Conservation (phyloP, 2,113 vertebrate genomes). For the Gulo gulo region DNA sequence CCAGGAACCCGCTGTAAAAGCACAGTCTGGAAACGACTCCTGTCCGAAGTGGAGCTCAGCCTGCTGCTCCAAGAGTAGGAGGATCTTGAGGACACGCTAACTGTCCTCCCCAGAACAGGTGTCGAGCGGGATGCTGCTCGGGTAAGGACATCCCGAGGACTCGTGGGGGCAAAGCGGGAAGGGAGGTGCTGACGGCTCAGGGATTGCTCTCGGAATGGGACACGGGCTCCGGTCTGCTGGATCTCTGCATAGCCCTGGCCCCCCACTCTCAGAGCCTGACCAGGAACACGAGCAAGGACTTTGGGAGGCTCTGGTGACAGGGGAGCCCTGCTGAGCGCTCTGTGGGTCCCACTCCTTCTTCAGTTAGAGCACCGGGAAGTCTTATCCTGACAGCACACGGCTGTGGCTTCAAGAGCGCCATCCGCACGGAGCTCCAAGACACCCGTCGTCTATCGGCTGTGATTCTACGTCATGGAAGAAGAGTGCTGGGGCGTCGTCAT, state of each 20-base stretch:
- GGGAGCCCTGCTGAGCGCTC: not conserved
- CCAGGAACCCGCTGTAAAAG: not conserved
- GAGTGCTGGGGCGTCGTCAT: fast-evolving
- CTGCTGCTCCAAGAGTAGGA: not conserved
- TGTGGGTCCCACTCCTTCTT: not conserved
- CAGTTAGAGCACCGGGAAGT: not conserved
- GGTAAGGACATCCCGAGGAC: not conserved
- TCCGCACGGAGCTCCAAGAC: not conserved
- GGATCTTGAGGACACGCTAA: not conserved
- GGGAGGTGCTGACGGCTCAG: fast-evolving
- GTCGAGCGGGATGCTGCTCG: not conserved
- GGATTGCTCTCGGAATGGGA: not conserved
- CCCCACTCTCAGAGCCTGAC: not conserved
- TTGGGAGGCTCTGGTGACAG: not conserved
- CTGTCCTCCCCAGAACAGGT: not conserved
- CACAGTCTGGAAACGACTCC: not conserved
- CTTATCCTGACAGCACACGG: not conserved
- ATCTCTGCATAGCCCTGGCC: not conserved
- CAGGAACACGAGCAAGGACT: fast-evolving
- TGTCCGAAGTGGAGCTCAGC: not conserved
- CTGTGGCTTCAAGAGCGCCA: not conserved
- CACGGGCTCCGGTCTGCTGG: not conserved
- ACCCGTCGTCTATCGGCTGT: not conserved
- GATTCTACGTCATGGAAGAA: not conserved
- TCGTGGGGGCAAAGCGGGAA: not conserved